A percentile compares a stretch with the other conserved stretches of the same genome.
These are phyloP conservation scores for Meta bourneti DNA, from an alignment of 2,888 invertebrate species.

Conservation along the genomic window DNA sequence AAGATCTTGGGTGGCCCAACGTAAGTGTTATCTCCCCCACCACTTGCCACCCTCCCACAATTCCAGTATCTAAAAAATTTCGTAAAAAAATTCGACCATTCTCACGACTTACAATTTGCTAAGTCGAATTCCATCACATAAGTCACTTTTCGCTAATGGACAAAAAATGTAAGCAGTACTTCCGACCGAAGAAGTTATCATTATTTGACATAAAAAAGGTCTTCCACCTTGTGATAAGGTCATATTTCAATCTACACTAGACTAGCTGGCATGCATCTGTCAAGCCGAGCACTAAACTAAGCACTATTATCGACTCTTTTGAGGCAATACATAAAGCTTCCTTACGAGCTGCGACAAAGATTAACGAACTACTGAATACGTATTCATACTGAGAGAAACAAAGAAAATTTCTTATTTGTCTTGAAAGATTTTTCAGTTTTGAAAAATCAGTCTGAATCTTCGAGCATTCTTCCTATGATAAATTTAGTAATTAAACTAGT, in stretches of 20 bases:
- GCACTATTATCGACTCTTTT: conserved; percentile 14
- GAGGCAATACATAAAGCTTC: not conserved
- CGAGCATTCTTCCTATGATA: too few relatives aligned
- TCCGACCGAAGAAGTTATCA: conserved; percentile 41
- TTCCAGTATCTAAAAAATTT: conserved; percentile 25
- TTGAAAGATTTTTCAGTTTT: too few relatives aligned
- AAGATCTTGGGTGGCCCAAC: conserved; percentile 51
- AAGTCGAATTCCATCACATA: conserved; percentile 29
- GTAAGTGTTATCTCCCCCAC: conserved; percentile 53
- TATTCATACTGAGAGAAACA: too few relatives aligned
- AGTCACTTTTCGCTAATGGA: conserved; percentile 30
- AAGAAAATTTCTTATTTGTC: too few relatives aligned
- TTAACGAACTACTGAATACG: too few relatives aligned
- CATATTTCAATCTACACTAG: conserved; percentile 32
- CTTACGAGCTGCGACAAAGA: not conserved
- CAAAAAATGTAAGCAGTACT: conserved; percentile 25
- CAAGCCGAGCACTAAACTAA: conserved; percentile 19
- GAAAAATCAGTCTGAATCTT: too few relatives aligned
- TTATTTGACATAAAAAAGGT: conserved; percentile 53
- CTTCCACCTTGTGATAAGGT: conserved; percentile 33
- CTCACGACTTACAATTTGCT: conserved; percentile 16
- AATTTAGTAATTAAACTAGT: too few relatives aligned
- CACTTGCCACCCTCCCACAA: conserved; percentile 25
- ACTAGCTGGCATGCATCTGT: not conserved
- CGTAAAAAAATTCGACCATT: conserved; percentile 4